Percentiles rank a stretch among this genome's conserved stretches.
phyloP scores from a whole-genome alignment of 2,888 invertebrate genomes.

The Chaitophorus viminalis region DNA sequence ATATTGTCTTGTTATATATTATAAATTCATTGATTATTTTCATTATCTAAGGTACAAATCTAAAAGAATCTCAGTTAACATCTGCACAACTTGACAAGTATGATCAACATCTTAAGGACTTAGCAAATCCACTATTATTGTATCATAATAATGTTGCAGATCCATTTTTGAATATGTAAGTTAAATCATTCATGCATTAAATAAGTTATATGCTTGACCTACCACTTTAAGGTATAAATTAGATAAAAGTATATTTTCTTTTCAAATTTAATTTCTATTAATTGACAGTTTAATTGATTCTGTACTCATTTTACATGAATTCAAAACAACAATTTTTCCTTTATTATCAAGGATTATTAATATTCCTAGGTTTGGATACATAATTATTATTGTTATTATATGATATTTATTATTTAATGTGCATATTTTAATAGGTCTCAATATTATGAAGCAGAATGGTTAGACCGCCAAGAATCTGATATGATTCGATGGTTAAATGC shows the following conservation, averaged over 20 bases:
- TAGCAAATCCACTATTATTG: slow-evolving; percentile 30
- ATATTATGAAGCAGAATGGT: slow-evolving; percentile 68
- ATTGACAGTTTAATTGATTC: too few relatives aligned
- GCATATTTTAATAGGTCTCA: slow-evolving; percentile 59
- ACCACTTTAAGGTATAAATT: not conserved
- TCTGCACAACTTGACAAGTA: slow-evolving; percentile 30
- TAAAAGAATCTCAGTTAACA: not conserved
- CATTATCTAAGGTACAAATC: slow-evolving; percentile 37
- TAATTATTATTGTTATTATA: too few relatives aligned
- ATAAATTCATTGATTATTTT: slow-evolving; percentile 8
- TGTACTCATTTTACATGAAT: too few relatives aligned
- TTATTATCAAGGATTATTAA: too few relatives aligned
- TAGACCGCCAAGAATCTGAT: slow-evolving; percentile 76
- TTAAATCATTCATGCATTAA: slow-evolving; percentile 6
- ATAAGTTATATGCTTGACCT: not conserved
- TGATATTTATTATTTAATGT: too few relatives aligned
- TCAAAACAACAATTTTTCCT: too few relatives aligned
- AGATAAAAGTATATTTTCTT: too few relatives aligned
- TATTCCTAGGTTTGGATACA: not conserved
- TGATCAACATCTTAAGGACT: slow-evolving; percentile 27
- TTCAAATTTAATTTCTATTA: too few relatives aligned
- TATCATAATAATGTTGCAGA: slow-evolving; percentile 47
- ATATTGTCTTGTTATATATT: slow-evolving; percentile 29
- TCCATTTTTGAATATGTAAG: slow-evolving; percentile 60
- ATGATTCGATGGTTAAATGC: slow-evolving; percentile 85